phyloP scores from a whole-genome alignment of 2,888 invertebrate genomes.

The Macaria notata region DNA sequence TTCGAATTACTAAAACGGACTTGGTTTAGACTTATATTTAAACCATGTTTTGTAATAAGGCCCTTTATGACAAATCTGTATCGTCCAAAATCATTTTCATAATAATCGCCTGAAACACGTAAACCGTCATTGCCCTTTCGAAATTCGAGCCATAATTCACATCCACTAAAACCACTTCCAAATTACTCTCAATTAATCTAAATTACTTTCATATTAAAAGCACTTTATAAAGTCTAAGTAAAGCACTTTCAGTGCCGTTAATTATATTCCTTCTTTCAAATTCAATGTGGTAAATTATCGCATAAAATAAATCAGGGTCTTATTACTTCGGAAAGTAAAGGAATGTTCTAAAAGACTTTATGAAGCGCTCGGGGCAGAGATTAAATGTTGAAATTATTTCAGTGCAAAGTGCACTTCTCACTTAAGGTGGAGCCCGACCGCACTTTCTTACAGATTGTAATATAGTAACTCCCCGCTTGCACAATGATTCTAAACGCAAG shows the following conservation, averaged over 20 bases:
- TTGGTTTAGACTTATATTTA: too few relatives aligned
- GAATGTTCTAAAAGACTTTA: conserved; percentile 19
- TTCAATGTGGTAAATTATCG: conserved; percentile 31
- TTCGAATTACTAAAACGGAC: too few relatives aligned
- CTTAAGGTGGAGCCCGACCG: conserved; percentile 12
- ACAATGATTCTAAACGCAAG: too few relatives aligned
- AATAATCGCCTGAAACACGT: too few relatives aligned
- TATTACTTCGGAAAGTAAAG: conserved; percentile 22
- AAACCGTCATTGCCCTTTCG: too few relatives aligned
- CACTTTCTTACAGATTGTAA: too few relatives aligned
- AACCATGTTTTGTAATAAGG: too few relatives aligned
- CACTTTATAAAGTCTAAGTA: conserved; percentile 6
- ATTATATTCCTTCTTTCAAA: conserved; percentile 24
- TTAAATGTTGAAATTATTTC: conserved; percentile 35
- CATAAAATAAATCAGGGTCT: conserved; percentile 28
- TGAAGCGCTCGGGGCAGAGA: conserved; percentile 20
- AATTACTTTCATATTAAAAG: conserved; percentile 26
- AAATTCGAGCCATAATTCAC: too few relatives aligned
- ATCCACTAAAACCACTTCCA: neutral
- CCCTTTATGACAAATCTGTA: too few relatives aligned
- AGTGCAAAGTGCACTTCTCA: conserved; percentile 32
- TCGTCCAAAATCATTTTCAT: too few relatives aligned
- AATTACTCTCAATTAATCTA: conserved; percentile 10
- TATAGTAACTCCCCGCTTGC: too few relatives aligned
- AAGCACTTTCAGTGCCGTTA: conserved; percentile 19